Base-by-base conservation (phyloP, 1,140 invertebrate genomes). In the Maconellicoccus hirsutus region DNA sequence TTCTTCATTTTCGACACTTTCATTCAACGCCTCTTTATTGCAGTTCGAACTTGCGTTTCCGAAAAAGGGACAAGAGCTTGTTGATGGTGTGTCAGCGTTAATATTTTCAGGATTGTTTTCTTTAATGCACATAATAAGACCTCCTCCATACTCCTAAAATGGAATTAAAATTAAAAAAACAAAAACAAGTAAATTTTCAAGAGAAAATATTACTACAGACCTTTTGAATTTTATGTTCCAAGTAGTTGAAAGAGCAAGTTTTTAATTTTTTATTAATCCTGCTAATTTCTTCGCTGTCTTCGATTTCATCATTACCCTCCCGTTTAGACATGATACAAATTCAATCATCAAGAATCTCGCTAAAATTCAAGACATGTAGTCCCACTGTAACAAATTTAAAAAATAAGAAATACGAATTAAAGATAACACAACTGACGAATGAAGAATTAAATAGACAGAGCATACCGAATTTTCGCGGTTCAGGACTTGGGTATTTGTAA, bases 201-300 rank as follows among this genome's bases (percentile, higher is more conserved):
- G 22, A 8, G 19, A 25, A 26, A 23, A 66, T 23, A 66, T 61
- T 61, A 66, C 3, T 16, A 52, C 16, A 4, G n/a, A 66, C 61
- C 10, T 26, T 66, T 66, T 25, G 8, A 16, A 26, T 66, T 66
- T 66, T 26, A 26, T 66, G 61, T 8, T 66, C 25, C 61, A 66
- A 66, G 25, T 23, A 66, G 21, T 26, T 66, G 22, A 25, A 66
- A 10, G 61, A 66, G 16, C 21, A 66, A 22, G 61, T 66, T 26
- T 66, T 66, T 8, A 66, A 23, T 26, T 66, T 66, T 25, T 66
- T 66, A 26, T 26, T 66, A 25, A 66, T 66, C 10, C 61, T 10
- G 25, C 25, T 23, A 14, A 66, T 66, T 66, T 66, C 61, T 66
- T 66, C 61, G 16, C 42, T 52, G n/a, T 52, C 42, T 19, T 52